Conservation (phyloP, 2,888 invertebrate genomes). For the Drosophila setosimentum region DNA sequence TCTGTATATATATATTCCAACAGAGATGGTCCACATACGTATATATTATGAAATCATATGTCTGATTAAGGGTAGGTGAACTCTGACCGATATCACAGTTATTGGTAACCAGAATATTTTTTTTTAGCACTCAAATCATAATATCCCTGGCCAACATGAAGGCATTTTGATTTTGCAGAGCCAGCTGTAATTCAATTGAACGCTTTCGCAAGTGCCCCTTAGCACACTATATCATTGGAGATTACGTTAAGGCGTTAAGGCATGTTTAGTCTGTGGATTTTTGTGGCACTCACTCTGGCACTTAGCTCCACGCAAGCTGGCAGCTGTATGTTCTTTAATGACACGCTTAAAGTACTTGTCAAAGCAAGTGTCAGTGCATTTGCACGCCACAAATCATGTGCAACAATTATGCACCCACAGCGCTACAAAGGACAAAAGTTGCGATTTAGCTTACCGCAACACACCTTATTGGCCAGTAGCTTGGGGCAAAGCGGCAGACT, state of each 20-base stretch:
- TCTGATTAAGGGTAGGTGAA: neutral
- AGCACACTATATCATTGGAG: neutral
- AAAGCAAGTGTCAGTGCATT: conserved; percentile 49
- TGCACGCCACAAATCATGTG: conserved; percentile 50
- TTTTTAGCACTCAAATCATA: neutral
- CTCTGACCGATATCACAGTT: no score
- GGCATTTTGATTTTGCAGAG: neutral
- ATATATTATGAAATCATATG: conserved; percentile 1
- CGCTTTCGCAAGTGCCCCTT: neutral
- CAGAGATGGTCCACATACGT: neutral
- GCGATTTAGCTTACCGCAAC: conserved; percentile 18
- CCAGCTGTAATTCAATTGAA: neutral
- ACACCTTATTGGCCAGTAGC: conserved; percentile 9
- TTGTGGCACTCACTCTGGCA: neutral
- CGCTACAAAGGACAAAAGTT: conserved; percentile 1
- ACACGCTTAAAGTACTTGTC: conserved; percentile 41
- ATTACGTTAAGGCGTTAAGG: neutral
- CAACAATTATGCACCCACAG: conserved; percentile 33
- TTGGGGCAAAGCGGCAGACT: neutral
- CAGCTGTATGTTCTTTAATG: conserved; percentile 1
- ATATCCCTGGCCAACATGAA: neutral
- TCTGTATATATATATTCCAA: conserved; percentile 2
- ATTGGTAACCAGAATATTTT: neutral
- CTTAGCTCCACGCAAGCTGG: neutral
- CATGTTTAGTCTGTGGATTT: neutral